Conservation (phyloP, 2,113 vertebrate genomes). For the Centropus unirufus region DNA sequence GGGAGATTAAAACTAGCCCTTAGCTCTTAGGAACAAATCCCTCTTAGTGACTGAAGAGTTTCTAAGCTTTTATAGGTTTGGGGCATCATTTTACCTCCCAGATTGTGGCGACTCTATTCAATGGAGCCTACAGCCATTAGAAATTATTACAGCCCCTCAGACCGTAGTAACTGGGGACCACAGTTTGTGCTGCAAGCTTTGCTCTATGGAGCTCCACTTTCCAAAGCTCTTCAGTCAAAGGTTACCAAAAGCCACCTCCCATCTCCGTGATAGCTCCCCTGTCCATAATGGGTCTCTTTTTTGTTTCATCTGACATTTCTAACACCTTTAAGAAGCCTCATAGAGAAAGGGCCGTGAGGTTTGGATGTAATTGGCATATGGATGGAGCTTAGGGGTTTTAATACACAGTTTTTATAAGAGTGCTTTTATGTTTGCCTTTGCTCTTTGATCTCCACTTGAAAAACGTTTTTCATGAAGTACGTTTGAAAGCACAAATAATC, state of each 20-base stretch:
- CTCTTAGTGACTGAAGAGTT: neutral
- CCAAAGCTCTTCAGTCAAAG: neutral
- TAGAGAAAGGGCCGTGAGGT: constrained; percentile 31
- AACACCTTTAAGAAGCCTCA: constrained; percentile 55
- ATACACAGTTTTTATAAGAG: constrained; percentile 73
- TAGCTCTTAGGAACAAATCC: neutral
- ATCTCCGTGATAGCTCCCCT: constrained; percentile 11
- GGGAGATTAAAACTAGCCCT: neutral
- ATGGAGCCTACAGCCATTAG: constrained; percentile 6
- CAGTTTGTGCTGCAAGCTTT: neutral
- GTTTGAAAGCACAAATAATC: constrained; percentile 79
- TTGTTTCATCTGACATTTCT: constrained; percentile 56
- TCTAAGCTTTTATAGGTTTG: neutral
- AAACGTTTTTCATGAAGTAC: constrained; percentile 70
- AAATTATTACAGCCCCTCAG: neutral
- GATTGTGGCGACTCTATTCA: neutral
- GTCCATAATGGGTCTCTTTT: constrained; percentile 23
- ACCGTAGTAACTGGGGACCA: neutral
- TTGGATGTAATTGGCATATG: constrained; percentile 70
- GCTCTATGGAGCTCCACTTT: neutral
- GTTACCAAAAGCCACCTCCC: neutral
- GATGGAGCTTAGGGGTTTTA: constrained; percentile 68
- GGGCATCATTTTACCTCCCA: neutral
- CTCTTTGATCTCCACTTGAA: constrained; percentile 79
- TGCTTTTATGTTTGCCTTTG: constrained; percentile 77